These are phyloP conservation scores for Halichoerus grypus DNA, from an alignment of 2,113 vertebrate species.

Conservation along the genomic window DNA sequence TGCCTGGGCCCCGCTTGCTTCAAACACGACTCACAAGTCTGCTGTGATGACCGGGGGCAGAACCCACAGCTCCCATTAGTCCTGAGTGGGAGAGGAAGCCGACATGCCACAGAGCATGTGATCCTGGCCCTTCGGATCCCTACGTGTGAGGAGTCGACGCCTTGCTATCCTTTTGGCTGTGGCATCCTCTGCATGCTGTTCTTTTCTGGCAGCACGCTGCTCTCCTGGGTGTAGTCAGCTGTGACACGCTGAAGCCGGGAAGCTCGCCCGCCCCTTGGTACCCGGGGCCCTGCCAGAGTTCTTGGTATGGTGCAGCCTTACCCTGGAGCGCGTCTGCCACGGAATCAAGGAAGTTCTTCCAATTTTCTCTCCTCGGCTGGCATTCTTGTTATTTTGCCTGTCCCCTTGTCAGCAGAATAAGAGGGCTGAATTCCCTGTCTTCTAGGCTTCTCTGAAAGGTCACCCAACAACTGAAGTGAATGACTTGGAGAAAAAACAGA, in stretches of 20 bases:
- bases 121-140: neutral
- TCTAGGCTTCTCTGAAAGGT: neutral
- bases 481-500: neutral
- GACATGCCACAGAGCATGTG: neutral
- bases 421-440: neutral
- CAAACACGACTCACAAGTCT: neutral
- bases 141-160: fast-evolving
- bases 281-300: neutral
- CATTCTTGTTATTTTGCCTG: neutral
- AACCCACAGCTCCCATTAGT: neutral
- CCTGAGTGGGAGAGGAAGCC: neutral
- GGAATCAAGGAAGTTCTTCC: neutral
- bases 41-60: neutral
- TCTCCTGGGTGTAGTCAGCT: neutral
- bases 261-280: neutral
- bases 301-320: neutral
- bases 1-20: neutral
- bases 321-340: neutral
- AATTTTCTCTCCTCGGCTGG: neutral
- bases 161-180: neutral
- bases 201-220: neutral
- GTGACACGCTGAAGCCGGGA: neutral
- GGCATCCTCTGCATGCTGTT: fast-evolving
- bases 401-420: neutral
- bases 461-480: neutral